These are phyloP conservation scores for Limnothrissa miodon DNA, from an alignment of 2,113 vertebrate species.

Conservation along the genomic window DNA sequence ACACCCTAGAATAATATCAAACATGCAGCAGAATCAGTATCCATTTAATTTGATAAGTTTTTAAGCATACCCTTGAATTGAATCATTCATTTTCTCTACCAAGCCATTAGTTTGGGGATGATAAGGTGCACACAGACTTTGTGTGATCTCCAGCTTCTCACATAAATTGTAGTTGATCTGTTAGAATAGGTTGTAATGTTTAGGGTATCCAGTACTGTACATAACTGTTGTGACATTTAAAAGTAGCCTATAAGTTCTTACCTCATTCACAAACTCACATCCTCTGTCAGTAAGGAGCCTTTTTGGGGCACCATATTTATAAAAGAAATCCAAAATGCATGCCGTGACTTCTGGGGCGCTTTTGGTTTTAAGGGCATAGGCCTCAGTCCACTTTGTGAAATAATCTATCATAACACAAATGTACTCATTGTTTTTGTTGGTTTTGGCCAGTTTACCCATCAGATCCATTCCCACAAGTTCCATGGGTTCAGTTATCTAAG, in stretches of 20 bases:
- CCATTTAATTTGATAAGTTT: background rate
- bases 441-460: background rate
- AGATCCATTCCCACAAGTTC: slow-evolving; percentile 26
- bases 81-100: background rate
- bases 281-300: background rate
- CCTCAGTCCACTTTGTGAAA: slow-evolving; percentile 22
- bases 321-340: background rate
- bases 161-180: background rate
- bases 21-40: background rate
- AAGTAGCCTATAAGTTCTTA: background rate
- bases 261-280: background rate
- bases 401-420: slow-evolving; percentile 29
- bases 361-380: slow-evolving; percentile 5
- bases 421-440: background rate
- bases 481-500: slow-evolving; percentile 9
- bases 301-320: background rate
- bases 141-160: background rate
- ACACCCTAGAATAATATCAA: background rate
- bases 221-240: background rate
- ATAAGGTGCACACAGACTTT: too few species aligned
- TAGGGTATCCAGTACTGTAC: background rate
- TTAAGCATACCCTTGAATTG: background rate
- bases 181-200: background rate
- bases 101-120: background rate
- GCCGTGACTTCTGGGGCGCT: background rate